Evolutionary conservation across 2,888 invertebrate species (phyloP).

Genomic region (Gryllus longicercus): DNA sequence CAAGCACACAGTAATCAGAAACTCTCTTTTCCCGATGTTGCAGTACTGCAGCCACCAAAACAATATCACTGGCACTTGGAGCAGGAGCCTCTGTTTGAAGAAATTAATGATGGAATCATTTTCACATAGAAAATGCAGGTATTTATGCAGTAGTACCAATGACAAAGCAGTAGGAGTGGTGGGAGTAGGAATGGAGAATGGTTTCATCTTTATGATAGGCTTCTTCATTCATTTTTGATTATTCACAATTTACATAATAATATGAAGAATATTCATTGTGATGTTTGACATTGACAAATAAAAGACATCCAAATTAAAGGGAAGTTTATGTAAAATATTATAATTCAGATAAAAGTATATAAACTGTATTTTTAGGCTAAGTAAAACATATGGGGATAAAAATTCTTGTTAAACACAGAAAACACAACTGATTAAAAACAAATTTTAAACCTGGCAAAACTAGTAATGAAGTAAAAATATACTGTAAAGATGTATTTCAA

Average conservation of each 20-base stretch:
- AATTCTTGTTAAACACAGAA: background rate
- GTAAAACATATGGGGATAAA: background rate
- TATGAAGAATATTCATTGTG: too few species aligned
- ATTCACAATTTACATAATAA: too few species aligned
- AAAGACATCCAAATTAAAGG: too few species aligned
- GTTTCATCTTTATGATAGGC: background rate
- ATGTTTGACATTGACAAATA: too few species aligned
- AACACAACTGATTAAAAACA: background rate
- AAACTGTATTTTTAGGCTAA: too few species aligned
- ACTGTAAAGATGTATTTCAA: too few species aligned
- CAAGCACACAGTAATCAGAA: slow-evolving; percentile 60
- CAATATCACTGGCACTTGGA: slow-evolving; percentile 38
- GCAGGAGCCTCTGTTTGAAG: slow-evolving; percentile 10
- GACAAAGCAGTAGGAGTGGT: background rate
- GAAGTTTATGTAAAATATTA: too few species aligned
- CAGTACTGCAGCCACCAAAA: slow-evolving; percentile 57
- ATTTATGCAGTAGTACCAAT: too few species aligned
- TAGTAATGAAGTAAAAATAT: too few species aligned
- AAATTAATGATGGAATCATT: background rate
- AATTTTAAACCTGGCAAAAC: background rate
- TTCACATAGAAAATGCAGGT: background rate
- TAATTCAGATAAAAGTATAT: too few species aligned
- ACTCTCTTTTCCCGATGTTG: slow-evolving; percentile 68
- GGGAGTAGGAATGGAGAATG: background rate
- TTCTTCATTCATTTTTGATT: too few species aligned